A percentile compares a stretch with the other conserved stretches of the same genome.
These are phyloP conservation scores for Borostomias antarcticus DNA, from an alignment of 2,797 vertebrate species.

Conservation along the genomic window DNA sequence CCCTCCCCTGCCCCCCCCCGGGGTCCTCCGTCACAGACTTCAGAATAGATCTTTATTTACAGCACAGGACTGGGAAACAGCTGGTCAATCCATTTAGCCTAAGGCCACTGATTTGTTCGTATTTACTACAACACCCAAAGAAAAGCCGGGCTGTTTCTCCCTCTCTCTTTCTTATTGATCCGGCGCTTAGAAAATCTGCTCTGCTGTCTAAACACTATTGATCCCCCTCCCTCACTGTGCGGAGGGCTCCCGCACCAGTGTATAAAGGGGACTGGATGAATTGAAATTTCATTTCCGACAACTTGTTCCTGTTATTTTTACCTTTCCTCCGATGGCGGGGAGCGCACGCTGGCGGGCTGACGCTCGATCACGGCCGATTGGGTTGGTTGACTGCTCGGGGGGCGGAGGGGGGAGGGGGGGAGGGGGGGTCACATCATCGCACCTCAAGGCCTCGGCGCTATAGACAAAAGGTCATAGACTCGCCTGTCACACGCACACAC, in stretches of 20 bases:
- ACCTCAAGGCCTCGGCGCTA: not conserved
- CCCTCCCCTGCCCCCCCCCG: slow-evolving; percentile 55
- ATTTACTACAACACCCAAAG: slow-evolving; percentile 85
- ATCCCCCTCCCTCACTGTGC: slow-evolving; percentile 83
- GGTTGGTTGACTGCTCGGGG: slow-evolving; percentile 63
- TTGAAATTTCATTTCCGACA: slow-evolving; percentile 95
- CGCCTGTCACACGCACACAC: slow-evolving; percentile 7
- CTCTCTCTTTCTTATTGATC: slow-evolving; percentile 89
- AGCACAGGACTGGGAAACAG: slow-evolving; percentile 82
- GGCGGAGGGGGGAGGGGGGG: slow-evolving; percentile 43
- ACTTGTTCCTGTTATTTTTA: slow-evolving; percentile 92
- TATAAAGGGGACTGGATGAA: slow-evolving; percentile 91
- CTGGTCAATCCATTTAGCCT: slow-evolving; percentile 91
- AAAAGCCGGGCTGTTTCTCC: slow-evolving; percentile 84
- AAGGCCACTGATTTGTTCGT: slow-evolving; percentile 90
- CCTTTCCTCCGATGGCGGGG: slow-evolving; percentile 68
- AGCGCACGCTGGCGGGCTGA: slow-evolving; percentile 71
- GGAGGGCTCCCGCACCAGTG: slow-evolving; percentile 81
- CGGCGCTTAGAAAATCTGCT: slow-evolving; percentile 91
- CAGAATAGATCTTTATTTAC: slow-evolving; percentile 84
- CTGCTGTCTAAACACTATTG: slow-evolving; percentile 95
- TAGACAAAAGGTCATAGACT: slow-evolving; percentile 10
- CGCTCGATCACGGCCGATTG: slow-evolving; percentile 73
- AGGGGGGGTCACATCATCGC: not conserved
- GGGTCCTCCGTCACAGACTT: slow-evolving; percentile 74